Evolutionary conservation across 2,888 invertebrate species (phyloP).

Genomic region (Chalcosyrphus nemorum): DNA sequence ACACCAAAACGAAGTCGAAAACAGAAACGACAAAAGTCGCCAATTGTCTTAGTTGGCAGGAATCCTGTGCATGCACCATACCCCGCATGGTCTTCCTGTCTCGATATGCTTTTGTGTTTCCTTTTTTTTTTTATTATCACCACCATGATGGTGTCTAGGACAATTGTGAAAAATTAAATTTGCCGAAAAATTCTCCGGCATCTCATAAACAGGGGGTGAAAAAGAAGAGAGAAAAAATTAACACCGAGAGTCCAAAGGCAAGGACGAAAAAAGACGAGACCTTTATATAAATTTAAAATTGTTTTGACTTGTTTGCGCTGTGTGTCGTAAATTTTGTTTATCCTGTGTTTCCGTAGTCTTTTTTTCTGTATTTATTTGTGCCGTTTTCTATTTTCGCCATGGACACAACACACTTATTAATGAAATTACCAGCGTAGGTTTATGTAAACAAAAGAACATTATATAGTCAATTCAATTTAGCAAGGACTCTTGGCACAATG

Average conservation of each 20-base stretch:
- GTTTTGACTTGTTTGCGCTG: constrained; percentile 57
- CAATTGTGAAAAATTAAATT: constrained; percentile 67
- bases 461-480: constrained; percentile 61
- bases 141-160: constrained; percentile 47
- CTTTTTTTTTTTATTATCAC: constrained; percentile 43
- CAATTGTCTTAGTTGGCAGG: constrained; percentile 62
- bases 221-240: neutral
- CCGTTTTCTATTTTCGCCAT: constrained; percentile 1
- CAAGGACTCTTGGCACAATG: constrained; percentile 50
- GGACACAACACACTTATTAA: constrained; percentile 62
- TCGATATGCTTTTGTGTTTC: constrained; percentile 20
- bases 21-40: constrained; percentile 43
- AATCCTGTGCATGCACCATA: neutral
- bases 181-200: constrained; percentile 3
- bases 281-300: constrained; percentile 59
- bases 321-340: constrained; percentile 66
- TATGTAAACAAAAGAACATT: constrained; percentile 55
- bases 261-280: constrained; percentile 5
- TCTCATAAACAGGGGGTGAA: neutral
- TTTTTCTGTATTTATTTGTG: neutral
- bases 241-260: neutral
- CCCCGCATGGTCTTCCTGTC: neutral
- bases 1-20: constrained; percentile 12
- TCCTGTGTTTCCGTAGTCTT: constrained; percentile 39
- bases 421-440: constrained; percentile 54